Base-by-base conservation (phyloP, 2,113 vertebrate species). In the Lycaon pictus region DNA sequence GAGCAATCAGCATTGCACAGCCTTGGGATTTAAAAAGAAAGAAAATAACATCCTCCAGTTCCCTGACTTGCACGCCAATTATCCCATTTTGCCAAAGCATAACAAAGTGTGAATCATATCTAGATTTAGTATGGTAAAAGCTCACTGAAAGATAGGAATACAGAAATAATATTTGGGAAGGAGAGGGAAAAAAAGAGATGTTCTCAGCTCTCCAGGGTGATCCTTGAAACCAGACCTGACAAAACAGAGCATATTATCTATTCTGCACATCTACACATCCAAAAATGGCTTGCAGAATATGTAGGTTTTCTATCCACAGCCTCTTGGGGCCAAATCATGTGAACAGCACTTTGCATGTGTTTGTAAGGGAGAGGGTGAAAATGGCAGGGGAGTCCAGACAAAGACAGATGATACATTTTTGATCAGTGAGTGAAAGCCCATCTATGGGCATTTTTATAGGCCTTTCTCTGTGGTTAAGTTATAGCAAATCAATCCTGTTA, bases 81-180 rank as follows among this genome's bases (percentile, higher is more conserved):
- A 83, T 77, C 37, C 77, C n/a, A 43, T 89, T 96, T 91, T 88
- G 19, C 22, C 32, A 72, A 96, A 86, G 48, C 32, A 95, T 88
- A 93, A 82, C 90, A 92, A 95, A 96, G 80, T 85, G 25, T 16
- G 27, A 94, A 74, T 90, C 65, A 43, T 88, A 80, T 85, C 35
- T 82, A 48, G 27, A 97, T 85, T 96, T n/a, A 79, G 10, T 37
- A 85, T 32, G 58, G 37, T 80, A 77, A 94, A 67, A 96, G 43
- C 43, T 91, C 35, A 48, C 19, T 88, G 48, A 53, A 93, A 90
- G 32, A 12, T 17, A 19, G 29, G 15, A 85, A 65, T 67, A 62
- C 5, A 89, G n/a, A 32, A 92, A 80, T 35, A 91, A 48, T 85
- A 85, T 72, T 91, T 90, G 53, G 71, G 37, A 77, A 32, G 19